phyloP scores from a whole-genome alignment of 2,888 invertebrate species.

The Hydropsyche betteni region DNA sequence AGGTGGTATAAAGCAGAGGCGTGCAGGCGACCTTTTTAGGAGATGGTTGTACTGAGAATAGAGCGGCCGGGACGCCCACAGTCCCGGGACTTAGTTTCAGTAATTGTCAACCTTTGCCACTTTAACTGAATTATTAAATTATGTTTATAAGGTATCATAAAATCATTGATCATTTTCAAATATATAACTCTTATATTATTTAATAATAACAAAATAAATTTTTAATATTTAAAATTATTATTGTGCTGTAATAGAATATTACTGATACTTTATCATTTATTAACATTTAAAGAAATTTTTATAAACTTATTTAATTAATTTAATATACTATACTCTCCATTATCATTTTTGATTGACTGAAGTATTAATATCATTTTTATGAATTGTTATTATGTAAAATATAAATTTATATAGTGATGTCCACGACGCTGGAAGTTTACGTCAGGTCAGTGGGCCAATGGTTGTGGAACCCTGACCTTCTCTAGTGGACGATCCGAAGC shows the following conservation, averaged over 20 bases:
- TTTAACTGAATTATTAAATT: not conserved
- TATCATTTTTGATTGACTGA: not conserved
- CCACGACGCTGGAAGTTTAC: not conserved
- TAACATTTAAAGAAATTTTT: too few species aligned
- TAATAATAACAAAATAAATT: too few species aligned
- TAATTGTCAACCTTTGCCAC: slow-evolving; percentile 19
- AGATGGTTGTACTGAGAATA: slow-evolving; percentile 54
- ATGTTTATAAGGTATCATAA: too few species aligned
- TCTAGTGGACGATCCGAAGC: slow-evolving; percentile 35
- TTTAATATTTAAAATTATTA: too few species aligned
- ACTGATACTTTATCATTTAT: too few species aligned
- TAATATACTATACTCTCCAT: not conserved
- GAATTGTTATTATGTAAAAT: too few species aligned
- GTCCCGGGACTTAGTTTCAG: slow-evolving; percentile 19
- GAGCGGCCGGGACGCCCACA: slow-evolving; percentile 44
- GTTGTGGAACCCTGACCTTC: slow-evolving; percentile 40
- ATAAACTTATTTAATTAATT: too few species aligned
- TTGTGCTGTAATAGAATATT: too few species aligned
- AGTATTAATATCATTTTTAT: too few species aligned
- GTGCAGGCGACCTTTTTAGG: slow-evolving; percentile 57
- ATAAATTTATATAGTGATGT: not conserved
- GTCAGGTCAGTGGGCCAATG: slow-evolving; percentile 33
- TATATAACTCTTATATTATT: too few species aligned
- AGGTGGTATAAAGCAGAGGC: slow-evolving; percentile 28
- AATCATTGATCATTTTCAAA: too few species aligned